Conservation (phyloP, 2,888 invertebrate species). For the Parasteatoda lunata region DNA sequence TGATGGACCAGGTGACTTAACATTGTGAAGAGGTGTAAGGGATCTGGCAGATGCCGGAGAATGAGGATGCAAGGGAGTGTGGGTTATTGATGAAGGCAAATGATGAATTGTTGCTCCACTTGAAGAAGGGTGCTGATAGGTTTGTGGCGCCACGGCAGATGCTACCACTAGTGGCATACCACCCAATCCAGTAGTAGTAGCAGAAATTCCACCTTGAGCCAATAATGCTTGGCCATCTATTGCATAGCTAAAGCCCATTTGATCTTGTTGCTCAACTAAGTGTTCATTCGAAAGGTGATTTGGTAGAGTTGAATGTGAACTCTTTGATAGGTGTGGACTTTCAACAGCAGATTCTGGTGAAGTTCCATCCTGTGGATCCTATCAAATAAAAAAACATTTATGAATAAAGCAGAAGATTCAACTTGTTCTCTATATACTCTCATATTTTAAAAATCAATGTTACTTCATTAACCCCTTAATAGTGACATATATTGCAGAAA, state of each 20-base stretch:
- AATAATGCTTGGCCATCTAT: slow-evolving; percentile 34
- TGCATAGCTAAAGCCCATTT: slow-evolving; percentile 59
- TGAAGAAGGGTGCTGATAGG: slow-evolving; percentile 61
- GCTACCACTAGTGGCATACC: slow-evolving; percentile 50
- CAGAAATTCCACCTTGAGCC: slow-evolving; percentile 42
- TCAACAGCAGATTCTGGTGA: slow-evolving; percentile 66
- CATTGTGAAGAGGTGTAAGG: slow-evolving; percentile 51
- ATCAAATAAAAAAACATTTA: background rate
- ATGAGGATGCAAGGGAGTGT: slow-evolving; percentile 66
- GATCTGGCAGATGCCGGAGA: slow-evolving; percentile 69
- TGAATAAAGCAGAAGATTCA: too few relatives aligned
- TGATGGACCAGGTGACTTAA: slow-evolving; percentile 57
- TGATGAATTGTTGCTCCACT: slow-evolving; percentile 62
- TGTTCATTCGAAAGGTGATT: slow-evolving; percentile 50
- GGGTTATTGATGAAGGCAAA: slow-evolving; percentile 38
- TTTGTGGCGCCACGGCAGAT: slow-evolving; percentile 42
- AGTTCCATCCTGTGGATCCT: slow-evolving; percentile 66
- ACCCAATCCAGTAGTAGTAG: slow-evolving; percentile 28
- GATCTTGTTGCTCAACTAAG: slow-evolving; percentile 48
- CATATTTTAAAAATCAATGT: too few relatives aligned
- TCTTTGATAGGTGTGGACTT: slow-evolving; percentile 63
- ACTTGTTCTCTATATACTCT: too few relatives aligned
- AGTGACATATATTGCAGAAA: too few relatives aligned
- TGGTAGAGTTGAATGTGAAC: slow-evolving; percentile 25
- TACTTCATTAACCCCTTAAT: too few relatives aligned